Conservation (phyloP, 1,140 invertebrate genomes). For the Nomia melanderi region DNA sequence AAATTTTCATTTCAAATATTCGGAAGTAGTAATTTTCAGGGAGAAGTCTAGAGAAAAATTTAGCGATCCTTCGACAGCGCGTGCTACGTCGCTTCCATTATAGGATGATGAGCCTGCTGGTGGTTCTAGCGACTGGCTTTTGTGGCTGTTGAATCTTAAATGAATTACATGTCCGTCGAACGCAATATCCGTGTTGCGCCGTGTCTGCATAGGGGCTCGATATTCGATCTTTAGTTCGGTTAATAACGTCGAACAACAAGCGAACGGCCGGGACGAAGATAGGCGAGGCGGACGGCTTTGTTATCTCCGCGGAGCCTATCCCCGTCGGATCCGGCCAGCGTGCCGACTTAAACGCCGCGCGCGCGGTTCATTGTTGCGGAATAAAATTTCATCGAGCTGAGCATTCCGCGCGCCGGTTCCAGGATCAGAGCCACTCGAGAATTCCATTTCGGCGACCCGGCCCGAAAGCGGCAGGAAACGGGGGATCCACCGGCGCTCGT, state of each 20-base stretch:
- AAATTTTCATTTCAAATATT: no score
- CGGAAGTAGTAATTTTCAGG: no score
- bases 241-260: constrained; percentile 50
- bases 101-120: not conserved
- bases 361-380: constrained; percentile 40
- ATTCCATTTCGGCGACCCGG: constrained; percentile 39
- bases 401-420: constrained; percentile 19
- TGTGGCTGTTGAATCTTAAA: not conserved
- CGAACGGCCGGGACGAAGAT: not conserved
- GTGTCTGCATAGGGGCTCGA: constrained; percentile 22
- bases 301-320: constrained; percentile 32
- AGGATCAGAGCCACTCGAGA: constrained; percentile 13
- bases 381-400: constrained; percentile 37
- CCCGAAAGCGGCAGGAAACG: not conserved
- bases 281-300: constrained; percentile 20
- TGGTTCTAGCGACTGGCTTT: not conserved
- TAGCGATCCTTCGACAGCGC: no score
- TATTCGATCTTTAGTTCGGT: constrained; percentile 43
- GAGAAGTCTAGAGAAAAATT: no score
- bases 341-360: constrained; percentile 26
- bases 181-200: not conserved
- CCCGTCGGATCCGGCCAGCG: constrained; percentile 3
- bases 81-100: no score
- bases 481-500: not conserved
- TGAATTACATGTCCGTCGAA: not conserved